Percentiles rank a stretch among this genome's conserved stretches.
These are phyloP conservation scores for Paralvinella palmiformis DNA, from an alignment of 1,140 invertebrate species.

Conservation along the genomic window DNA sequence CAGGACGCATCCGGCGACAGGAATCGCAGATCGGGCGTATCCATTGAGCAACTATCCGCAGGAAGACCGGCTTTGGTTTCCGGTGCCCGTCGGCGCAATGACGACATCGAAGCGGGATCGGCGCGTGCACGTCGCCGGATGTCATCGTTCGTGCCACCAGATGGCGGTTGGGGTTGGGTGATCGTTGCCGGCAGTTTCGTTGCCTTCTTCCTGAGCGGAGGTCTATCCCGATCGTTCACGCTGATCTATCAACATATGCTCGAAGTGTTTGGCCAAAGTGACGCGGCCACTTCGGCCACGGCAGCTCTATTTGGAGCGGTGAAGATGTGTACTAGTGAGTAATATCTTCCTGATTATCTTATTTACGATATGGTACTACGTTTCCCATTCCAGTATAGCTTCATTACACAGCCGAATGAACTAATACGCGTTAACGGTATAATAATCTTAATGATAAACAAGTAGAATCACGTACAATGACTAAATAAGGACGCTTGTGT, in stretches of 20 bases:
- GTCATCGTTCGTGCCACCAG: slow-evolving; percentile 58
- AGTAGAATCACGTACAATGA: too few species aligned
- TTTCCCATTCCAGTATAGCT: too few species aligned
- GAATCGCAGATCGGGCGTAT: not conserved
- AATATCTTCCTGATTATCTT: too few species aligned
- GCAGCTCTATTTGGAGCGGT: slow-evolving; percentile 18
- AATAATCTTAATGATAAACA: too few species aligned
- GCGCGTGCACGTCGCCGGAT: not conserved
- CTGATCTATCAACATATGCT: slow-evolving; percentile 63
- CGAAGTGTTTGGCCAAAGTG: slow-evolving; percentile 61
- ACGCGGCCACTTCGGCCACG: not conserved
- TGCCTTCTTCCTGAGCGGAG: slow-evolving; percentile 86
- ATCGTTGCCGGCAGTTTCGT: slow-evolving; percentile 77
- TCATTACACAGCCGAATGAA: too few species aligned
- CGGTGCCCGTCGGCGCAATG: too few species aligned
- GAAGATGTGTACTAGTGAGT: slow-evolving; percentile 1
- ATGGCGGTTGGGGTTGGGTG: slow-evolving; percentile 76
- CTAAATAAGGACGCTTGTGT: too few species aligned
- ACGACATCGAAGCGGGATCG: not conserved
- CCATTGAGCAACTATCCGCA: too few species aligned
- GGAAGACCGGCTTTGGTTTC: too few species aligned
- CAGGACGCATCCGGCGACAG: not conserved
- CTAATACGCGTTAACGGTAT: too few species aligned
- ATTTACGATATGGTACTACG: too few species aligned
- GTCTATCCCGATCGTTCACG: slow-evolving; percentile 55